Percentiles rank a stretch among this genome's conserved stretches.
These are phyloP conservation scores for Chrysocyon brachyurus DNA, from an alignment of 2,797 vertebrate species.

Conservation along the genomic window DNA sequence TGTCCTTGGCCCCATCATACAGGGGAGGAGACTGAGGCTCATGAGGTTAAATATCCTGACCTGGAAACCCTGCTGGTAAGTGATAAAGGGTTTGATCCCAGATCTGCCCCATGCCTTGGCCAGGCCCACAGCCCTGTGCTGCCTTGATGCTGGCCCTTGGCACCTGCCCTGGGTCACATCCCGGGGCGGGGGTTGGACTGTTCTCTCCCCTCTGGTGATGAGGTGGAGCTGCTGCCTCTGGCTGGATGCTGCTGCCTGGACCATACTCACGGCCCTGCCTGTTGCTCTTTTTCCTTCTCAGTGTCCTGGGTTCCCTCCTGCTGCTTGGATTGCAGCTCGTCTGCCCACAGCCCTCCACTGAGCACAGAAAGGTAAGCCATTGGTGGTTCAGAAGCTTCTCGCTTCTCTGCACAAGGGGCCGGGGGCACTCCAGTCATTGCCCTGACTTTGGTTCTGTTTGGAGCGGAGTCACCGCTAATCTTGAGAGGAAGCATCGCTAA, in stretches of 20 bases:
- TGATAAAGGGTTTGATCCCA: background rate
- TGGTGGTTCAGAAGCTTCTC: background rate
- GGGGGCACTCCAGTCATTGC: background rate
- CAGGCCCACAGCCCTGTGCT: background rate
- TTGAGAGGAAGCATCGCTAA: background rate
- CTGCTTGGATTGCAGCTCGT: conserved; percentile 91
- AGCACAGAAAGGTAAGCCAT: conserved; percentile 95
- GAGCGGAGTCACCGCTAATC: background rate
- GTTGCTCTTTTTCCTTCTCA: conserved; percentile 85
- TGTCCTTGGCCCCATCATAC: background rate
- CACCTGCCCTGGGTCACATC: background rate
- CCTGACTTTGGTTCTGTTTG: background rate
- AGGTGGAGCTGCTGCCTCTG: background rate
- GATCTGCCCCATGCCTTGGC: background rate
- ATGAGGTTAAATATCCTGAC: background rate
- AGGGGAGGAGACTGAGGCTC: background rate
- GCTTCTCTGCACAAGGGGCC: background rate
- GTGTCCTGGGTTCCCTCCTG: conserved; percentile 91
- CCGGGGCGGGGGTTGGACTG: rapidly evolving
- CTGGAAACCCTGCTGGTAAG: background rate
- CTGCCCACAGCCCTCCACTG: conserved; percentile 90
- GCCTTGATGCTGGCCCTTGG: background rate
- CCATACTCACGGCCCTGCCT: conserved; percentile 64
- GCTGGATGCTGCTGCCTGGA: background rate
- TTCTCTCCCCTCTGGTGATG: background rate